Base-by-base conservation (phyloP, 2,888 invertebrate species). In the Idaea aversata region DNA sequence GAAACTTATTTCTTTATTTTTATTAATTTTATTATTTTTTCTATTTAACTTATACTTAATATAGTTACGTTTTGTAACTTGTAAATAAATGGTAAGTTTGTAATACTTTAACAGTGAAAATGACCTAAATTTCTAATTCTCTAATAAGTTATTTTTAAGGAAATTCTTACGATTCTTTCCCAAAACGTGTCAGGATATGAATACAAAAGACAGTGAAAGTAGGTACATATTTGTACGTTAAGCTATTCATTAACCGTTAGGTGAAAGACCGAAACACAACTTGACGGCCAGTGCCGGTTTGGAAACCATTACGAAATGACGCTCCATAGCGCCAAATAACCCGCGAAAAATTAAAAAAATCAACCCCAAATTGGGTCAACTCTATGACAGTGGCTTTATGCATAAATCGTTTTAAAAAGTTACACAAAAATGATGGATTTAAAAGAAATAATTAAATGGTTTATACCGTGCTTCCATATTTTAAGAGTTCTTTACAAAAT, bases 361-460 rank as follows among this genome's bases (percentile, higher is more conserved):
- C 7, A 57, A 7, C 59, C 59, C 15, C 73, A 74, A 75, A 74
- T 70, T 66, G 58, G 64, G 34, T 69, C 65, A 66, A 67, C 69
- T 69, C 63, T 67, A 61, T 82, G 85, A 84, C 85, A 85, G 71
- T 61, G 67, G 69, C 63, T 63, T 13, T 10, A 47, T 47, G 47
- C 13, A 10, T 13, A 66, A 67, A n/a, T 25, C 25, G 25, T 25
- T 25, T 25, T 25, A 25, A 25, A 36, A 60, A 57, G 15, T 62
- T 59, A 68, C 60, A 62, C 57, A 64, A 74, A 70, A 72, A 90
- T 80, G 79, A 92, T 93, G 90, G 93, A 93, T 79, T 79, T 93
- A 74, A 89, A 86, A 79, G 93, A 93, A 70, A 88, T 93, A 57
- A 93, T 93, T 61, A 93, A 90, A 77, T 93, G 93, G 92, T 91